A percentile compares a stretch with the other conserved stretches of the same genome.
phyloP scores from a whole-genome alignment of 2,113 vertebrate genomes.

The Odocoileus hemionus region DNA sequence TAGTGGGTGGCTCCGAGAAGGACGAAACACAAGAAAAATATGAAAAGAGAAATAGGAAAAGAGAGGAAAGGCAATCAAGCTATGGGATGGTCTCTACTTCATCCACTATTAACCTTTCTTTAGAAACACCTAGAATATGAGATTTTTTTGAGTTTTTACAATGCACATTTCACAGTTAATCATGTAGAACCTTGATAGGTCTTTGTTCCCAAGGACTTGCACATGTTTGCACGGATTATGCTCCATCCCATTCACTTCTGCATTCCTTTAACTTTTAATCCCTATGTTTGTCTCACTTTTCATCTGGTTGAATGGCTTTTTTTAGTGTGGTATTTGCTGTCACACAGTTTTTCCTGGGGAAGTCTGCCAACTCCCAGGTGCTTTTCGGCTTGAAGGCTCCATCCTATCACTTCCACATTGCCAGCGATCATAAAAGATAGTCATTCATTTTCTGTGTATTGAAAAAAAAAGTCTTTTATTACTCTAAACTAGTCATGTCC shows the following conservation, averaged over 20 bases:
- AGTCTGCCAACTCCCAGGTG: conserved; percentile 70
- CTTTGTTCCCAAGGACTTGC: conserved; percentile 58
- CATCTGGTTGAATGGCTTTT: conserved; percentile 74
- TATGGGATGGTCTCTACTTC: conserved; percentile 30
- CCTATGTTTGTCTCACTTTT: conserved; percentile 72
- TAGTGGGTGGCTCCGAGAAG: conserved; percentile 36
- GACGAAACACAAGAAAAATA: background rate
- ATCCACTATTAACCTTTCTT: conserved; percentile 53
- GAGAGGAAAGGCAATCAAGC: conserved; percentile 33
- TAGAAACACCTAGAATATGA: conserved; percentile 53
- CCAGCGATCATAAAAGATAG: background rate
- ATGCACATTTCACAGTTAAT: conserved; percentile 60
- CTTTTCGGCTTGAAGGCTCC: conserved; percentile 11
- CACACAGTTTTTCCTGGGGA: conserved; percentile 66
- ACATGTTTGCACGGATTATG: conserved; percentile 58
- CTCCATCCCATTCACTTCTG: conserved; percentile 54
- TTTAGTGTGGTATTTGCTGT: conserved; percentile 72
- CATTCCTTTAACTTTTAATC: conserved; percentile 63
- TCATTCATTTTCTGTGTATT: background rate
- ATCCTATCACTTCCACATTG: background rate
- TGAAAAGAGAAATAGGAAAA: conserved; percentile 40
- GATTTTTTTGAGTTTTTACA: conserved; percentile 25
- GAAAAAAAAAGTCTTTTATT: background rate
- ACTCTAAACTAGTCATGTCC: background rate
- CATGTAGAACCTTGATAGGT: background rate